Evolutionary conservation across 2,888 invertebrate genomes (phyloP), one percentile per base, ranked within the genome.

Genomic region (Caenorhabditis uteleia): DNA sequence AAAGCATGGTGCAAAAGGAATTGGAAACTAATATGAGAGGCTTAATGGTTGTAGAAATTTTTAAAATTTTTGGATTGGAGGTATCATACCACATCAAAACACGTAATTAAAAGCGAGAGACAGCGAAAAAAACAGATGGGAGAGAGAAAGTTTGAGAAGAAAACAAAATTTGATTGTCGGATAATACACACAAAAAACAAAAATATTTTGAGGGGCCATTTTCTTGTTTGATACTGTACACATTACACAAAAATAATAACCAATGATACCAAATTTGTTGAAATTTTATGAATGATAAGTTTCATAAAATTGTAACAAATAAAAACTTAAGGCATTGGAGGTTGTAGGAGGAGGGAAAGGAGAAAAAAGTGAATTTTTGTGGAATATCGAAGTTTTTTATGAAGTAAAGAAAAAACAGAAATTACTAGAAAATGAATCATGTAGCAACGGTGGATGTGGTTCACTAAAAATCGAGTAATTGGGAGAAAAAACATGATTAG

Each of bases 281-380:
- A n/a, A n/a, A n/a, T n/a, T n/a, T n/a, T n/a, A n/a, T n/a, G n/a
- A n/a, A n/a, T n/a, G n/a, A n/a, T n/a, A n/a, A n/a, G n/a, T n/a
- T n/a, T n/a, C n/a, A 50, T 39, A 57, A 45, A 50, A 57, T 27
- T 36, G 46, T 25, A 46, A 40, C 33, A 50, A 25, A 26, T 57
- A 49, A 57, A 57, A 50, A 38, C 57, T 57, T 49, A 39, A 57
- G 50, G n/a, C 48, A 31, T 38, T 16, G 3, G 12, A 38, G 21
- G 6, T 16, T 18, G 38, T 10, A 38, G 38, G 20, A 18, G 21
- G 20, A 6, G 18, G 21, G 21, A 18, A 38, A 18, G 20, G 21
- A 6, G 38, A 38, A 18, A 38, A 21, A 38, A 21, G 23, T 40
- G 25, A 7, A 23, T 23, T 40, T 31, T 42, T 44, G 31, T n/a